Evolutionary conservation across 2,888 invertebrate genomes (phyloP).

Genomic region (Aphidius colemani): DNA sequence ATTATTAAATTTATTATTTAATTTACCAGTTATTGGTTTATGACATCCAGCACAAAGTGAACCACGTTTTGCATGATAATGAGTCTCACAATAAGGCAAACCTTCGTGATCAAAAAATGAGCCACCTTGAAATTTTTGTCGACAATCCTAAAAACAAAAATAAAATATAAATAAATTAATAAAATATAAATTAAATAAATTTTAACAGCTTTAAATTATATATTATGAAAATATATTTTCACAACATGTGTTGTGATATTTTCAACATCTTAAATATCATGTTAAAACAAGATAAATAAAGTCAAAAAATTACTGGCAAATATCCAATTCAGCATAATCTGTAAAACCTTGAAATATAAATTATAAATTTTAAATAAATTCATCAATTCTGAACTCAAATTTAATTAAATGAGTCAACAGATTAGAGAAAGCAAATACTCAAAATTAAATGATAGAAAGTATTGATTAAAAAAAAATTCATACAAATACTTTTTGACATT

Average conservation of each 20-base stretch:
- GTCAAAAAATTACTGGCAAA: no score
- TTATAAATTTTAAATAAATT: no score
- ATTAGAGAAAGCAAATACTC: no score
- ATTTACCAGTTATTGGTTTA: conserved; percentile 85
- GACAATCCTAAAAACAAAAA: conserved; percentile 81
- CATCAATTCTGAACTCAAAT: no score
- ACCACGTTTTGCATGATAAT: conserved; percentile 96
- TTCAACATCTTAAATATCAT: no score
- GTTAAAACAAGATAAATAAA: no score
- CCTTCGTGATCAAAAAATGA: conserved; percentile 99
- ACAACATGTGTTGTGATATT: no score
- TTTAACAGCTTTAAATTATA: neutral
- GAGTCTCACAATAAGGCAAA: conserved; percentile 97
- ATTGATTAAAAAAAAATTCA: neutral
- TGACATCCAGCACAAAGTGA: conserved; percentile 98
- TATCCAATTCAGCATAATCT: no score
- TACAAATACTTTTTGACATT: neutral
- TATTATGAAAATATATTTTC: neutral
- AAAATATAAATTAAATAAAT: neutral
- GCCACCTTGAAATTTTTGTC: conserved; percentile 94
- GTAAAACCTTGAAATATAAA: no score
- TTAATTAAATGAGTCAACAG: no score
- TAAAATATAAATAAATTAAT: neutral
- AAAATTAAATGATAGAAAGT: neutral
- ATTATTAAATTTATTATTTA: neutral